A percentile compares a stretch with the other conserved stretches of the same genome.
phyloP scores from a whole-genome alignment of 2,113 vertebrate species.

The Scalopus aquaticus region DNA sequence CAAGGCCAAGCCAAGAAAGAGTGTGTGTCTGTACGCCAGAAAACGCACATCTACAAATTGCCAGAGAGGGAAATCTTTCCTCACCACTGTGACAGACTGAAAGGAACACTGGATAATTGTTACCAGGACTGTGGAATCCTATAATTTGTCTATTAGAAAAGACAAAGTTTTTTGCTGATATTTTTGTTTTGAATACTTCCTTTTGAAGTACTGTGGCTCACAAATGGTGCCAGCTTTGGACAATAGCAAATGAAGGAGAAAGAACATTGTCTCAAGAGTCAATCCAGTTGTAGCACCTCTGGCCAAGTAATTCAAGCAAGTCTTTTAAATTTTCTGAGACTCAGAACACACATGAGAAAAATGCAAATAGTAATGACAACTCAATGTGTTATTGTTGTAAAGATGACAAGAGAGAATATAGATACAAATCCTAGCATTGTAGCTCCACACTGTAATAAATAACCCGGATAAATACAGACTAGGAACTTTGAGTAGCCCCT shows the following conservation, averaged over 20 bases:
- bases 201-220: not conserved
- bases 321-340: not conserved
- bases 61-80: not conserved
- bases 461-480: not conserved
- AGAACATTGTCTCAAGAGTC: not conserved
- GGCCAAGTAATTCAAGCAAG: not conserved
- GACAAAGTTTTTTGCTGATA: not conserved
- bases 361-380: not conserved
- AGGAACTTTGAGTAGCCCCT: not conserved
- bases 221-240: not conserved
- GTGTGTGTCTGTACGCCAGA: not conserved
- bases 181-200: not conserved
- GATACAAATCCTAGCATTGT: not conserved
- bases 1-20: not conserved
- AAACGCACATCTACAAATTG: not conserved
- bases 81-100: not conserved
- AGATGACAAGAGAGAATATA: not conserved
- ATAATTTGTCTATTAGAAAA: not conserved
- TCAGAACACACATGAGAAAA: not conserved
- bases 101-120: conserved; percentile 26
- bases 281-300: not conserved
- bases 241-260: not conserved
- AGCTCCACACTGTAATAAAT: not conserved
- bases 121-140: not conserved
- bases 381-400: not conserved